Conservation (phyloP, 2,888 invertebrate genomes). For the Diarsia mendica region DNA sequence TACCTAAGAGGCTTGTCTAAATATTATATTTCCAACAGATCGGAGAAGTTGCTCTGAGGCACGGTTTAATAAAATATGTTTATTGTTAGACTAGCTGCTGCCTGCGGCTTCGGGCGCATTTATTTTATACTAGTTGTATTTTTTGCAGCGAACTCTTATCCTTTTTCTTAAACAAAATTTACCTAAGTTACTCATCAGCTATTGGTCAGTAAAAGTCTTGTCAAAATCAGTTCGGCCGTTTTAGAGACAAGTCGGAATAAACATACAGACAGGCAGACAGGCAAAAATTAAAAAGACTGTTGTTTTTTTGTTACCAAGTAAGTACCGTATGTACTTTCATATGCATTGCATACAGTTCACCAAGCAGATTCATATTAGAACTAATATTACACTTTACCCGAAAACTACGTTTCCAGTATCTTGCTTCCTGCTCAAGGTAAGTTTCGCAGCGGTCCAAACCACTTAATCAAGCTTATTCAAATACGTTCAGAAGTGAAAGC, state of each 20-base stretch:
- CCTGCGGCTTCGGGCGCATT: not conserved
- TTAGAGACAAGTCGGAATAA: no score
- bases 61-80: not conserved
- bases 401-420: not conserved
- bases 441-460: not conserved
- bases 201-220: no score
- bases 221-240: no score
- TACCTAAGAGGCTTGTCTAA: slow-evolving; percentile 11
- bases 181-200: no score
- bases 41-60: not conserved
- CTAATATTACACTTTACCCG: not conserved
- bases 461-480: slow-evolving; percentile 1
- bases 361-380: not conserved
- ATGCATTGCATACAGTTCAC: no score
- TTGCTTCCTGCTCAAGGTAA: not conserved
- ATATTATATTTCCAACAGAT: slow-evolving; percentile 16
- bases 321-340: no score
- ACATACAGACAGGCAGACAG: no score
- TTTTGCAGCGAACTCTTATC: no score
- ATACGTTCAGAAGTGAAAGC: not conserved
- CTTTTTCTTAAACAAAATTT: no score
- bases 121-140: no score
- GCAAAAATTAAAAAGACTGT: no score
- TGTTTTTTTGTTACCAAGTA: no score
- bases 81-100: not conserved